Conservation (phyloP, 2,113 vertebrate genomes). For the Brienomyrus longianalis region DNA sequence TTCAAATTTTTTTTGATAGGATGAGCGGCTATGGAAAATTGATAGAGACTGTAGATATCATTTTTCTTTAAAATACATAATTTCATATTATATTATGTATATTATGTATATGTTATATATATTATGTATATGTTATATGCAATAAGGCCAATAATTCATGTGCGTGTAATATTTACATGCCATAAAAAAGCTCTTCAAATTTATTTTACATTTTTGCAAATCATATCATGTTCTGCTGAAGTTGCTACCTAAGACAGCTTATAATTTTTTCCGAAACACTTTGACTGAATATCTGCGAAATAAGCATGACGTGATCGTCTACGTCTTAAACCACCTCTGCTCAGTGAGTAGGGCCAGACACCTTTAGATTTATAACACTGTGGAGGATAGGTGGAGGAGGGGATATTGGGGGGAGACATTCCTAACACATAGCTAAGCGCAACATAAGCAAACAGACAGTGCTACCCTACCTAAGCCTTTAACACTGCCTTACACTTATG, state of each 20-base stretch:
- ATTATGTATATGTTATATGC: background rate
- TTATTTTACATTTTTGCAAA: background rate
- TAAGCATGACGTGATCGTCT: background rate
- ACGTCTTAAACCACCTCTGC: background rate
- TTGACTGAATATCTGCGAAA: background rate
- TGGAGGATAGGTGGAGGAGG: background rate
- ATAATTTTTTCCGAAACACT: background rate
- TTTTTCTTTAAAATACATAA: background rate
- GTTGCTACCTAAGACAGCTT: background rate
- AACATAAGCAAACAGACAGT: slow-evolving; percentile 33
- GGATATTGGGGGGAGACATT: slow-evolving; percentile 25
- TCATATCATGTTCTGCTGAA: background rate
- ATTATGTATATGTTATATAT: no score
- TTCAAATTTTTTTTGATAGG: background rate
- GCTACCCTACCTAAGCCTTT: background rate
- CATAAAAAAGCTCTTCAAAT: background rate
- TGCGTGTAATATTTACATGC: background rate
- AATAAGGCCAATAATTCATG: background rate
- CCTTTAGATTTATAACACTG: slow-evolving; percentile 24
- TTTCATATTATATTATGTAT: background rate
- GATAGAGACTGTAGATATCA: background rate
- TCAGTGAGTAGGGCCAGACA: background rate
- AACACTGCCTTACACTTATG: background rate
- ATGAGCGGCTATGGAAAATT: background rate
- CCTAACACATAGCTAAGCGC: slow-evolving; percentile 31